These are phyloP conservation scores for Leucophenga varia DNA, from an alignment of 1,140 invertebrate species.

Conservation along the genomic window DNA sequence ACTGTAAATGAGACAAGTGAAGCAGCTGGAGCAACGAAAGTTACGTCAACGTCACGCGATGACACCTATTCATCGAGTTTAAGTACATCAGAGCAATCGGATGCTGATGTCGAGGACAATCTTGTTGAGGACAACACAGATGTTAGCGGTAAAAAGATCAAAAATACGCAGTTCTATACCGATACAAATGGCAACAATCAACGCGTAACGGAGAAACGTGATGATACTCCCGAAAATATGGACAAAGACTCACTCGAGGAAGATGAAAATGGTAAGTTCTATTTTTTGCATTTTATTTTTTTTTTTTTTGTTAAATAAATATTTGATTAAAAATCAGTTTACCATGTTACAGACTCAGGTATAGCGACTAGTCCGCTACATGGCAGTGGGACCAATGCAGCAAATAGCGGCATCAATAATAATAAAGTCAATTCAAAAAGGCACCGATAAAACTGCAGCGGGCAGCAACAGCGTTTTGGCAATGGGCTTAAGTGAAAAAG, in stretches of 20 bases:
- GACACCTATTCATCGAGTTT: constrained; percentile 29
- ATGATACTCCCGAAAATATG: constrained; percentile 59
- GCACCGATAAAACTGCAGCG: neutral
- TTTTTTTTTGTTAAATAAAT: neutral
- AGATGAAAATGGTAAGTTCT: constrained; percentile 47
- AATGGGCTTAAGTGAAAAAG: constrained; percentile 40
- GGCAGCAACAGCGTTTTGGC: constrained; percentile 25
- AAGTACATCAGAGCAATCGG: constrained; percentile 65
- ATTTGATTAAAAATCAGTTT: too few relatives aligned
- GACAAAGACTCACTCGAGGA: constrained; percentile 59
- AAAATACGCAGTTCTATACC: constrained; percentile 27
- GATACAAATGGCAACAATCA: constrained; percentile 51
- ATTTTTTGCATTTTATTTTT: neutral
- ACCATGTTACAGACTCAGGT: constrained; percentile 44
- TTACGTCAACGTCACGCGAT: constrained; percentile 18
- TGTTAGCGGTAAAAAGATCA: constrained; percentile 27
- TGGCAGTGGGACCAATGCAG: constrained; percentile 18
- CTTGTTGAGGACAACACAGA: constrained; percentile 62
- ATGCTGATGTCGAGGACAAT: constrained; percentile 81
- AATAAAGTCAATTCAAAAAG: neutral
- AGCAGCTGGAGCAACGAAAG: constrained; percentile 1
- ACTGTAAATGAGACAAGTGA: neutral
- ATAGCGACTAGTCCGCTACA: constrained; percentile 47
- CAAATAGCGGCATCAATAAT: constrained; percentile 4
- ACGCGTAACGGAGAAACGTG: constrained; percentile 58